phyloP scores from a whole-genome alignment of 23 tunicate species.

The Styela plicata region DNA sequence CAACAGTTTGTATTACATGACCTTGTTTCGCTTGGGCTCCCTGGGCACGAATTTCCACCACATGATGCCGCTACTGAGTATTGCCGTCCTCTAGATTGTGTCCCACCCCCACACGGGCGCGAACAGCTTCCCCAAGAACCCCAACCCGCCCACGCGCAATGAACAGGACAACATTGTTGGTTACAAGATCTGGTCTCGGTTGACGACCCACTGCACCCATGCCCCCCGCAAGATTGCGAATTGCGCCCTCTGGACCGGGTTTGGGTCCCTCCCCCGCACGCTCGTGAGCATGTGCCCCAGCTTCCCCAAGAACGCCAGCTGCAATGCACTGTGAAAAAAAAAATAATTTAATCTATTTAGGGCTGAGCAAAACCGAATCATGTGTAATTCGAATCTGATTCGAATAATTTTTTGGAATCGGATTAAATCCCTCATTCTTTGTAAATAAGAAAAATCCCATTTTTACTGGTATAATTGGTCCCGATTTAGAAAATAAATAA shows the following conservation, averaged over 20 bases:
- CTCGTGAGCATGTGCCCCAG: conserved; percentile 33
- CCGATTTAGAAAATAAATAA: too few species aligned
- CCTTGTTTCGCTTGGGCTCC: conserved; percentile 16
- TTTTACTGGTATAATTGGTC: too few species aligned
- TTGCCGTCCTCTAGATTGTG: conserved; percentile 25
- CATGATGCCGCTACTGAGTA: conserved; percentile 11
- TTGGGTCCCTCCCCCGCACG: conserved; percentile 47
- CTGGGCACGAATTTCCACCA: conserved; percentile 34
- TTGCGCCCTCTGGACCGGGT: conserved; percentile 21
- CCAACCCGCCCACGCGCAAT: conserved; percentile 47
- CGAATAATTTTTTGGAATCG: too few species aligned
- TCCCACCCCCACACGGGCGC: conserved; percentile 31
- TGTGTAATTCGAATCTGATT: too few species aligned
- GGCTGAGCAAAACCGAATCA: too few species aligned
- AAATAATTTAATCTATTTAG: too few species aligned
- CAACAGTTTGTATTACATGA: conserved; percentile 33
- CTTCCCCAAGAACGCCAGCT: conserved; percentile 36
- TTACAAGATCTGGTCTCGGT: conserved; percentile 29
- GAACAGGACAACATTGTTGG: conserved; percentile 39
- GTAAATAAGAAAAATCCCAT: too few species aligned
- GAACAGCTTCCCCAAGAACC: conserved; percentile 34
- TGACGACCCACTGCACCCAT: conserved; percentile 8
- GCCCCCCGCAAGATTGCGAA: conserved; percentile 31
- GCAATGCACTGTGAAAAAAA: conserved; percentile 15
- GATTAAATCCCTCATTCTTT: too few species aligned